Base-by-base conservation (phyloP, 2,113 vertebrate species). In the Globicephala melas region DNA sequence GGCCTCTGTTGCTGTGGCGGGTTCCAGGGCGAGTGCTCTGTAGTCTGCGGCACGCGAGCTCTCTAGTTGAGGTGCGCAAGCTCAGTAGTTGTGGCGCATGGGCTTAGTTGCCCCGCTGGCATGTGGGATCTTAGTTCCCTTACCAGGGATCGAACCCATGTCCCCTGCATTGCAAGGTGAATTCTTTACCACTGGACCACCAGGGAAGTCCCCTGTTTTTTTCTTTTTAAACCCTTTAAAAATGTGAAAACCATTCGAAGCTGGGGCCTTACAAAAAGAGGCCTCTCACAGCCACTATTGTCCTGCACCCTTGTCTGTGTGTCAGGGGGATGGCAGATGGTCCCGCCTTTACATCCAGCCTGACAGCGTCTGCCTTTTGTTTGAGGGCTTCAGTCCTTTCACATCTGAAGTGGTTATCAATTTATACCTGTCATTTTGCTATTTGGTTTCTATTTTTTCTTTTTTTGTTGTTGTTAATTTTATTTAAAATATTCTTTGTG, bases 301-400 rank as follows among this genome's bases (percentile, higher is more conserved):
- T 18, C 74, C 20, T 31, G 41, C 41, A 76, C 41, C 73, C 41
- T 28, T 47, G 15, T 79, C 76, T 53, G 31, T 79, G 9, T 79
- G 5, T 53, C 62, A 0, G 18, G 31, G 74, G 47, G 31, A 77
- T 3, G 0, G 67, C 50, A 1, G 0, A 31, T 20, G 65, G 74
- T 33, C 36, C 23, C 1, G 14, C 20, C 2, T 28, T 63, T 28
- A 8, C 25, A 0, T 4, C 60, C 33, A 9, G 44, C 18, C 38
- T 20, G 10, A 38, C 18, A 0, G 6, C 28, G 26, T 50, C 6
- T 1, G n/a, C 41, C 60, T 21, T 38, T 79, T 23, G 47, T 23
- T 47, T 31, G 60, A 63, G 6, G 23, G 20, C 4, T 15, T 1
- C 3, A 4, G 41, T 31, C 25, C 12, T 3, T 3, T 26, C 33